Percentiles rank a stretch among this genome's conserved stretches.
Evolutionary conservation across 2,113 vertebrate species (phyloP).

Genomic region (Chrysemys picta): DNA sequence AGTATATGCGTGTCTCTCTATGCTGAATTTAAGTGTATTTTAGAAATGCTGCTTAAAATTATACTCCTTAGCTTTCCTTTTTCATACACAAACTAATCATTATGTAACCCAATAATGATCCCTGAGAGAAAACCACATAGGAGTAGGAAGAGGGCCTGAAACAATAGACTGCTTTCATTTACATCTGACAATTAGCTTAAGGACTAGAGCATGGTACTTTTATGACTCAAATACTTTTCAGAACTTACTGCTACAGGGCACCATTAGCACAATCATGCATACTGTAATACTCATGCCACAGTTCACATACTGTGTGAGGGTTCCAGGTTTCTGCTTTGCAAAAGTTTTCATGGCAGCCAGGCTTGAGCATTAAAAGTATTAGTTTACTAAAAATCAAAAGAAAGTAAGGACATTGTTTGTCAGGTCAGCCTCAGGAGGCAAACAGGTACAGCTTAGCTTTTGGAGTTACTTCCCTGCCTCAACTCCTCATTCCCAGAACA

Average conservation of each 20-base stretch:
- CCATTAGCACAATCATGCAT: not conserved
- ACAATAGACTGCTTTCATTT: not conserved
- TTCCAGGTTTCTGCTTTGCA: not conserved
- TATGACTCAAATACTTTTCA: slow-evolving; percentile 12
- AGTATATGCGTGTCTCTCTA: not conserved
- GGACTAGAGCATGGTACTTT: not conserved
- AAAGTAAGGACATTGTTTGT: not conserved
- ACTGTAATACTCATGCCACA: not conserved
- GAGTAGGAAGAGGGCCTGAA: not conserved
- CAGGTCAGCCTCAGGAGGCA: not conserved
- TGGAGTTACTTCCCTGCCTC: not conserved
- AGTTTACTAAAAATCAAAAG: not conserved
- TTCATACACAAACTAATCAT: slow-evolving; percentile 59
- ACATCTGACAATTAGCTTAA: not conserved
- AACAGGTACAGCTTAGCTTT: not conserved
- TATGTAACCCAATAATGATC: slow-evolving; percentile 57
- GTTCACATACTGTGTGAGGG: not conserved
- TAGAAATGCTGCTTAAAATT: slow-evolving; percentile 51
- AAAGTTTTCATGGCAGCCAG: too few relatives aligned
- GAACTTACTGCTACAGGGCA: not conserved
- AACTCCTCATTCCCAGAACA: not conserved
- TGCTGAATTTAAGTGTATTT: slow-evolving; percentile 45
- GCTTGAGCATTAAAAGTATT: not conserved
- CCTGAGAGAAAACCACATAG: slow-evolving; percentile 42
- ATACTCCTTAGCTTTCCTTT: slow-evolving; percentile 61